These are phyloP conservation scores for Clarias magur DNA, from an alignment of 2,113 vertebrate species.

Conservation along the genomic window DNA sequence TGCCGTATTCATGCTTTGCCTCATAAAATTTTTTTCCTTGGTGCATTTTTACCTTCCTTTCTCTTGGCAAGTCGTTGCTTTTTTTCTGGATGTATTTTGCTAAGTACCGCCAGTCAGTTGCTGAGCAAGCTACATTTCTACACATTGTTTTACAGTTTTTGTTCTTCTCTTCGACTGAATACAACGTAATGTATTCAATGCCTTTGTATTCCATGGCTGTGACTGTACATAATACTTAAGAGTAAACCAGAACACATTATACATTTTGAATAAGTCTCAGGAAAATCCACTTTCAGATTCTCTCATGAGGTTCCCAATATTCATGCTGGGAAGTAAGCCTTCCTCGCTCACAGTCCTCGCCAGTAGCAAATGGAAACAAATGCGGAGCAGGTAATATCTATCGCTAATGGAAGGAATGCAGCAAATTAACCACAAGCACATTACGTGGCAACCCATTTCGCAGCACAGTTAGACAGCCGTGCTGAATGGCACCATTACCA, in stretches of 20 bases:
- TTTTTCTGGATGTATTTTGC: neutral
- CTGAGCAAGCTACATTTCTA: neutral
- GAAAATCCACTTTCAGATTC: constrained; percentile 22
- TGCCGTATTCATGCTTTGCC: constrained; percentile 4
- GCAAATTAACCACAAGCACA: constrained; percentile 35
- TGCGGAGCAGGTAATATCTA: constrained; percentile 15
- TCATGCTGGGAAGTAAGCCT: constrained; percentile 10
- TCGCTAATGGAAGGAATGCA: constrained; percentile 23
- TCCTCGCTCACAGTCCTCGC: neutral
- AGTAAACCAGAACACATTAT: constrained; percentile 9
- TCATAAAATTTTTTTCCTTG: neutral
- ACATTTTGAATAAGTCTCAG: constrained; percentile 20
- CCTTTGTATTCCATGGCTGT: neutral
- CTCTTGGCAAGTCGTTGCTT: neutral
- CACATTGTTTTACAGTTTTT: constrained; percentile 15
- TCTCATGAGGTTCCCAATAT: constrained; percentile 37
- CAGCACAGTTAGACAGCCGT: constrained; percentile 36
- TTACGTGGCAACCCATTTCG: constrained; percentile 19
- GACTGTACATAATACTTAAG: neutral
- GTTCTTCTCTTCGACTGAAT: neutral
- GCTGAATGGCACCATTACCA: constrained; percentile 40
- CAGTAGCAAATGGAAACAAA: neutral
- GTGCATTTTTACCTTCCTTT: neutral
- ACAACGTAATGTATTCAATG: neutral
- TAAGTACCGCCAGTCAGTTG: neutral